Percentiles rank a stretch among this genome's conserved stretches.
Evolutionary conservation across 1,140 invertebrate species (phyloP).

Genomic region (Bombus confusus): DNA sequence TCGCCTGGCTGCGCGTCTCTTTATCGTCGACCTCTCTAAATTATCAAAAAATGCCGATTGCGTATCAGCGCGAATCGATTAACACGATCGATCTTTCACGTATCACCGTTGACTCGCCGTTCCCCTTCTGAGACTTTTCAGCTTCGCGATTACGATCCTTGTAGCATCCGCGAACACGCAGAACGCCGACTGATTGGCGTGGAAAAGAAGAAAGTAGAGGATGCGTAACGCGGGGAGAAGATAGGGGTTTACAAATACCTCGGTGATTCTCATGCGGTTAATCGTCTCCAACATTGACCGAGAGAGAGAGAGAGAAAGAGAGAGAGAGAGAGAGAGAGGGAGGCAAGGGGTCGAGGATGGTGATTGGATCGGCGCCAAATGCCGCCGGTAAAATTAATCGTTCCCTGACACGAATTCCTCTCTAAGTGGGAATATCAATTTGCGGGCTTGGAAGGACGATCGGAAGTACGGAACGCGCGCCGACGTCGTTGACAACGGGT

Average conservation of each 20-base stretch:
- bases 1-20: neutral
- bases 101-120: neutral
- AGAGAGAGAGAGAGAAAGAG: neutral
- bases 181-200: neutral
- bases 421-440: conserved; percentile 77
- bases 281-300: conserved; percentile 25
- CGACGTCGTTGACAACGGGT: neutral
- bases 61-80: neutral
- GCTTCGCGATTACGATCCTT: neutral
- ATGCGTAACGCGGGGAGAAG: no score
- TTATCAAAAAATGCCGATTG: no score
- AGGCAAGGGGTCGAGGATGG: neutral
- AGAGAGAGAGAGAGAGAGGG: no score
- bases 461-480: neutral
- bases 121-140: neutral
- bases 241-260: conserved; percentile 9
- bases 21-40: neutral
- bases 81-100: neutral
- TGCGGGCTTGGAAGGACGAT: conserved; percentile 60
- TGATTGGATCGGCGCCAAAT: conserved; percentile 73
- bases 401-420: conserved; percentile 77
- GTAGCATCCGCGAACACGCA: neutral
- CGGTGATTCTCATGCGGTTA: conserved; percentile 44
- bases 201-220: conserved; percentile 4
- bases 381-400: conserved; percentile 77